Base-by-base conservation (phyloP, 1,140 invertebrate species). In the Drosophila ananassae region DNA sequence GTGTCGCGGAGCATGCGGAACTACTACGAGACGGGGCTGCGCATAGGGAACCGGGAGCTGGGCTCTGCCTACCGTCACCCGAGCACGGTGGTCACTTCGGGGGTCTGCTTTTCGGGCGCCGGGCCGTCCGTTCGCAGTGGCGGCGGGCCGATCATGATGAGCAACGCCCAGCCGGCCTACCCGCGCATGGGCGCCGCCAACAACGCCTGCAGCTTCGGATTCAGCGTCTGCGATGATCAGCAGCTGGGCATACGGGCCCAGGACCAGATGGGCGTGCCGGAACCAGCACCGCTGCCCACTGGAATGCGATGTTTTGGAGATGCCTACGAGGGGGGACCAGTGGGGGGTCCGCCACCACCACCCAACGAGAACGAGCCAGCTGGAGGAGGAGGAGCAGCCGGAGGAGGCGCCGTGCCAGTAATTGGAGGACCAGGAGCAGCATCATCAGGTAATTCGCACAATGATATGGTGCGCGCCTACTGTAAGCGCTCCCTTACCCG, bases 401-500 rank as follows among this genome's bases (percentile, higher is more conserved):
- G 39, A 9, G 51, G 30, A 1, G 17, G 25, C 1, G 41, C n/a
- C 22, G 41, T 44, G 9, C 41, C 57, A 0, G 37, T 17, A 9
- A 30, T 17, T 0, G 68, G 51, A n/a, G 67, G 46, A 3, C 9
- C 52, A 8, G 53, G 59, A 6, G 10, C 39, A 3, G 21, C 48
- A 0, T 21, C 59, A 2, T 28, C 37, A 39, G 72, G 81, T 5
- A 81, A 78, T 6, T 74, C 78, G 13, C 71, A 75, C 17, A 80
- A 85, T n/a, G 81, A 94, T 48, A 91, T 92, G 73, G 92, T 92
- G 63, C 95, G 94, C 89, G 93, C 94, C 64, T 96, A 95, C 84
- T 96, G 95, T 83, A 92, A 93, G 60, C 93, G 95, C 48, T 92
- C 93, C 34, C 92, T 95, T 9, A 85, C 94, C 28, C 93, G 94